phyloP scores from a whole-genome alignment of 2,113 vertebrate species.

The Muscicapa adusta region DNA sequence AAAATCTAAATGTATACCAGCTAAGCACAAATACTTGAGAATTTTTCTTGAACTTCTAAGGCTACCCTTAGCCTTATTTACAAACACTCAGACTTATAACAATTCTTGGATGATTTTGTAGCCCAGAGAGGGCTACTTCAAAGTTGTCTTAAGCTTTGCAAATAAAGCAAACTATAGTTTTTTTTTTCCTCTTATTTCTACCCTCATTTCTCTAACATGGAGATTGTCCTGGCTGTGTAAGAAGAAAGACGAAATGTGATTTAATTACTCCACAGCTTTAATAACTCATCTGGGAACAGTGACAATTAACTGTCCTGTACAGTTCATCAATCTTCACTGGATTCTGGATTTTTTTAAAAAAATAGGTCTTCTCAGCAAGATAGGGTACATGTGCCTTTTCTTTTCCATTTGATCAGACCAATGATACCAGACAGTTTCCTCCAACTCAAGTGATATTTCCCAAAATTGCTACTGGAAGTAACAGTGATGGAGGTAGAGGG shows the following conservation, averaged over 20 bases:
- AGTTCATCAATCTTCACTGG: conserved; percentile 16
- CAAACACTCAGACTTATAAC: background rate
- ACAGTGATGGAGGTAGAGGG: background rate
- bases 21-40: conserved; percentile 22
- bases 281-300: background rate
- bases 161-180: background rate
- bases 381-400: background rate
- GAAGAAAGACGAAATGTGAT: background rate
- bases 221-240: background rate
- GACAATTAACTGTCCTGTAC: conserved; percentile 14
- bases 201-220: background rate
- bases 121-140: background rate
- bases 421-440: background rate
- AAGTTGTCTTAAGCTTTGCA: background rate
- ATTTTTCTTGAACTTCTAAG: background rate
- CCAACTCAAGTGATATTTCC: background rate
- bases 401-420: background rate
- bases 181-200: background rate
- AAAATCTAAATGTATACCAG: background rate
- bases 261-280: conserved; percentile 24
- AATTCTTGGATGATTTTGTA: background rate
- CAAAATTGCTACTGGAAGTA: background rate
- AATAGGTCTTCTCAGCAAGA: background rate
- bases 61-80: background rate
- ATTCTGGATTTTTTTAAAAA: background rate